These are phyloP conservation scores for Esox niger DNA, from an alignment of 2,113 vertebrate species.

Conservation along the genomic window DNA sequence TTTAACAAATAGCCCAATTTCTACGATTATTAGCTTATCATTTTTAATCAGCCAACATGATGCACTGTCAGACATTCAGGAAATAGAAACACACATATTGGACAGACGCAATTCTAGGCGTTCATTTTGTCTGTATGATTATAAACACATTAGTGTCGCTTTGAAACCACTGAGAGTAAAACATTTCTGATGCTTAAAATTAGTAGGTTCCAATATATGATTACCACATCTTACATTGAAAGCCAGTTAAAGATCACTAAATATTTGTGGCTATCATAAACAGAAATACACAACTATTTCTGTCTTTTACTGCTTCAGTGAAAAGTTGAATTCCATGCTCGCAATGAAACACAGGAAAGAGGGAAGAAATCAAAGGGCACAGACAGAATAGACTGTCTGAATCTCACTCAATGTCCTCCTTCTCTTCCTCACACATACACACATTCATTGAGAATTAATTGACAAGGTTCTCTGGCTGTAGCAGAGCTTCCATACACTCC, in stretches of 20 bases:
- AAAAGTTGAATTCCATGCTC: too few relatives aligned
- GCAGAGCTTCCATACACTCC: background rate
- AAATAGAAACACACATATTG: conserved; percentile 14
- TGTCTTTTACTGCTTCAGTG: too few relatives aligned
- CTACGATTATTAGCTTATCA: too few relatives aligned
- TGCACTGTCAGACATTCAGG: background rate
- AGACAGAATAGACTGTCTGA: too few relatives aligned
- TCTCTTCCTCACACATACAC: background rate
- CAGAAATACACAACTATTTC: too few relatives aligned
- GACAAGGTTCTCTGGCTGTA: background rate
- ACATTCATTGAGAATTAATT: background rate
- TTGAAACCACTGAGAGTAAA: background rate
- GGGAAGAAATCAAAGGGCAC: too few relatives aligned
- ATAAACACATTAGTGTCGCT: conserved; percentile 1
- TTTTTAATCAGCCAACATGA: conserved; percentile 16
- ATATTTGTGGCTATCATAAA: too few relatives aligned
- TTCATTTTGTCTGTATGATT: conserved; percentile 20
- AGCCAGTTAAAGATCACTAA: background rate
- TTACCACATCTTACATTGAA: background rate
- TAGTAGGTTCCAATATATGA: too few relatives aligned
- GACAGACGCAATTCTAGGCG: conserved; percentile 1
- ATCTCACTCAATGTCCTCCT: background rate
- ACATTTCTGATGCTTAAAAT: conserved; percentile 15
- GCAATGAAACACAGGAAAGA: too few relatives aligned
- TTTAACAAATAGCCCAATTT: too few relatives aligned